phyloP scores from a whole-genome alignment of 2,113 vertebrate genomes.

The Semnopithecus entellus region DNA sequence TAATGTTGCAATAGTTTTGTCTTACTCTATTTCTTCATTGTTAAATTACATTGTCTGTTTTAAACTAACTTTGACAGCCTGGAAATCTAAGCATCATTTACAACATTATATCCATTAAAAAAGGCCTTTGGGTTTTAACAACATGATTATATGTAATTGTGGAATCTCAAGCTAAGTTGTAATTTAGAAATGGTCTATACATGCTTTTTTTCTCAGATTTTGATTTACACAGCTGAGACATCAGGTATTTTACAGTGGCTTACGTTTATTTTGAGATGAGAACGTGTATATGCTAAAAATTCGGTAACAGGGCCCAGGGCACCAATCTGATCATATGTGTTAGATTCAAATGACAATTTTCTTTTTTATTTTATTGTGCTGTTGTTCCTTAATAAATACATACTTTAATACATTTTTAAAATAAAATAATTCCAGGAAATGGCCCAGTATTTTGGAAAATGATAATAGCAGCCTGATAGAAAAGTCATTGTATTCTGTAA shows the following conservation, averaged over 20 bases:
- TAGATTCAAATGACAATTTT: neutral
- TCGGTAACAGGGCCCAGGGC: neutral
- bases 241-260: neutral
- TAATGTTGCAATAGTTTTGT: neutral
- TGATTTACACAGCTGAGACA: neutral
- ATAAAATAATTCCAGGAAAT: conserved; percentile 29
- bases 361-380: neutral
- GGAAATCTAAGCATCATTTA: neutral
- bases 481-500: conserved; percentile 19
- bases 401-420: conserved; percentile 31
- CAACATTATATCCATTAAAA: neutral
- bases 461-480: neutral
- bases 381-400: conserved; percentile 43
- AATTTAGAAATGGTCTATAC: neutral
- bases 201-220: neutral
- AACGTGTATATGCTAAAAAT: neutral
- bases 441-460: neutral
- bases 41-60: neutral
- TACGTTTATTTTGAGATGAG: neutral
- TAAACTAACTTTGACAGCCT: neutral
- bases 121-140: neutral
- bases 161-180: neutral
- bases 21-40: neutral
- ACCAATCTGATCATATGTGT: neutral
- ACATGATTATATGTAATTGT: neutral